Evolutionary conservation across 2,797 vertebrate genomes (phyloP).

Genomic region (Notamacropus eugenii): DNA sequence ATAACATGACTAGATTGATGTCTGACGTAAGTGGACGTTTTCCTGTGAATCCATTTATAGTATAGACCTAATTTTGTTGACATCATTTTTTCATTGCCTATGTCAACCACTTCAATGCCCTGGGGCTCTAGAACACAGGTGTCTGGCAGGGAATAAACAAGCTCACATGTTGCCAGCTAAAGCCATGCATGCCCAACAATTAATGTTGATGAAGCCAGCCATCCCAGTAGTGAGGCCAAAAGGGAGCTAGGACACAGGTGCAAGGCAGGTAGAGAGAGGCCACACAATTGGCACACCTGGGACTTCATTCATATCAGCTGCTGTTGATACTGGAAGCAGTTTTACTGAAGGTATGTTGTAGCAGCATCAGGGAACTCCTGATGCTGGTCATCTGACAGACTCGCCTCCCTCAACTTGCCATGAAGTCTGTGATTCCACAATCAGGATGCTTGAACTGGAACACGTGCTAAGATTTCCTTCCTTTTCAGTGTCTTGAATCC

Average conservation of each 20-base stretch:
- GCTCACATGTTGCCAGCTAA: background rate
- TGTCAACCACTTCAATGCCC: background rate
- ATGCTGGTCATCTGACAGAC: background rate
- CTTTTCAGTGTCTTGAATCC: background rate
- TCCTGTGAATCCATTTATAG: background rate
- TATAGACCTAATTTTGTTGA: background rate
- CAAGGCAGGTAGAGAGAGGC: background rate
- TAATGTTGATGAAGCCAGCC: background rate
- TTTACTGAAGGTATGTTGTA: background rate
- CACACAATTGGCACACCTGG: background rate
- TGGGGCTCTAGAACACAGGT: background rate
- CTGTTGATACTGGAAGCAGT: background rate
- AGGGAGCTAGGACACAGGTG: background rate
- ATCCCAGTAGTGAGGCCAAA: background rate
- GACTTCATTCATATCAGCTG: background rate
- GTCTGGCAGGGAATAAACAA: background rate
- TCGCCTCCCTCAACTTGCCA: background rate
- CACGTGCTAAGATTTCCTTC: background rate
- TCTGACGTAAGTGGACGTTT: background rate
- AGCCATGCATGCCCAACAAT: background rate
- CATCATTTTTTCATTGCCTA: slow-evolving; percentile 9
- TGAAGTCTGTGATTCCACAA: background rate
- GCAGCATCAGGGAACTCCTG: background rate
- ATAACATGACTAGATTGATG: background rate
- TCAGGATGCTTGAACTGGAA: background rate